Conservation (phyloP, 2,113 vertebrate genomes). For the Pagrus major region DNA sequence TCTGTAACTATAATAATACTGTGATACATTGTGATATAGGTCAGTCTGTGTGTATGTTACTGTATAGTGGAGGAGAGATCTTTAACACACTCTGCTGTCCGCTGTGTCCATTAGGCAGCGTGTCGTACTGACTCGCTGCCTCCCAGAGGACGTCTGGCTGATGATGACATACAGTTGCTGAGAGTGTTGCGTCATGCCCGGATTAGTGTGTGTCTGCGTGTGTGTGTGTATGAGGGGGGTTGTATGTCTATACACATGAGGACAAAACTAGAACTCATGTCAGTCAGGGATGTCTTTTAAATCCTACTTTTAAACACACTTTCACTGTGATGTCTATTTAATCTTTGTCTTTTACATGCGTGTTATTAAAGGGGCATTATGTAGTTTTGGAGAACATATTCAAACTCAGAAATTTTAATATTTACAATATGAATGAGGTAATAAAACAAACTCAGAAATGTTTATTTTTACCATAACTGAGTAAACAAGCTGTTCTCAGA, state of each 20-base stretch:
- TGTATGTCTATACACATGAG: conserved; percentile 1
- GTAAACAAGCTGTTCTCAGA: too few species aligned
- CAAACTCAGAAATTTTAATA: too few species aligned
- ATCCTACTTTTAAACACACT: background rate
- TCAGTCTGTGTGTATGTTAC: conserved; percentile 31
- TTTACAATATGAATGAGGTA: too few species aligned
- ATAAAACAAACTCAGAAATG: too few species aligned
- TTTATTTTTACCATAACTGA: too few species aligned
- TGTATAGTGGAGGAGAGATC: conserved; percentile 2
- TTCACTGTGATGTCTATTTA: background rate
- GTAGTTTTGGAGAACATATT: too few species aligned
- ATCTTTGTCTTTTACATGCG: background rate
- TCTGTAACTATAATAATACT: conserved; percentile 1
- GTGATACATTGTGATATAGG: conserved; percentile 3
- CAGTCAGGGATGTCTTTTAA: background rate
- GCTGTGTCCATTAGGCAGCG: conserved; percentile 13
- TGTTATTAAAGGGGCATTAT: too few species aligned
- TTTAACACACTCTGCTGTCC: background rate
- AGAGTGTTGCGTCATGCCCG: conserved; percentile 57
- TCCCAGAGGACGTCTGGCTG: conserved; percentile 40
- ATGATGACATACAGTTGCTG: conserved; percentile 62
- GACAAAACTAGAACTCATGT: background rate
- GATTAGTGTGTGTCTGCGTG: conserved; percentile 48
- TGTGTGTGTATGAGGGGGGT: background rate
- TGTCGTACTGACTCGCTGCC: background rate